Evolutionary conservation across 2,797 vertebrate species (phyloP), one percentile per base, ranked within the genome.

Genomic region (Phylloscopus collybita): DNA sequence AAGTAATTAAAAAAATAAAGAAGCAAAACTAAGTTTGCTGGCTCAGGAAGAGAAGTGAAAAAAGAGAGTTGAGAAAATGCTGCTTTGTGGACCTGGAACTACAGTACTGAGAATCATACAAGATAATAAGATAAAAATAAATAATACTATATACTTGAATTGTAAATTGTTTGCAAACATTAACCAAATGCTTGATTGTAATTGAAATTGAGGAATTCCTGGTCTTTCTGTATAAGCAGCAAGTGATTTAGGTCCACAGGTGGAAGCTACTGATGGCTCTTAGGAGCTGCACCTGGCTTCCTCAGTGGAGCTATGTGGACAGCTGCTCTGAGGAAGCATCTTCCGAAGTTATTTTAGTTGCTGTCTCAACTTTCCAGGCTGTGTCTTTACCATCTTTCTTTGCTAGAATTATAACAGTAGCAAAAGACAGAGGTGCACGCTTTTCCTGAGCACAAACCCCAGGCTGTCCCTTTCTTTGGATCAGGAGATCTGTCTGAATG

Each of bases 271-370:
- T 76, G 71, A 16, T 84, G 76, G n/a, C 47, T 88, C 26, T 61
- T 36, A 16, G 59, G 65, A 79, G 44, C 50, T 93, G 95, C 75
- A 71, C 88, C 75, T 92, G 94, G 40, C 92, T 92, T 92, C 92
- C 76, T 90, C 61, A 49, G 85, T 25, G n/a, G 69, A 72, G 66
- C 73, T 85, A 26, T 91, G 92, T 30, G 59, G 80, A 62, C 94
- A 96, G 93, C 96, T 95, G 95, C 92, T 88, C 59, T 8, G 23
- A 86, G 83, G 86, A 92, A 80, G 70, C 75, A 69, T 93, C 92
- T 87, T 80, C 69, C 1, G 0, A 82, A 93, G 92, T 84, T 97
- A 96, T 94, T 96, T 97, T 82, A 38, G 91, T 56, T 86, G 18
- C 66, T 88, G 79, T 91, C 92, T 96, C 92, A 88, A 16, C 56